These are phyloP conservation scores for Drosophila leonis DNA, from an alignment of 2,888 invertebrate species.

Conservation along the genomic window DNA sequence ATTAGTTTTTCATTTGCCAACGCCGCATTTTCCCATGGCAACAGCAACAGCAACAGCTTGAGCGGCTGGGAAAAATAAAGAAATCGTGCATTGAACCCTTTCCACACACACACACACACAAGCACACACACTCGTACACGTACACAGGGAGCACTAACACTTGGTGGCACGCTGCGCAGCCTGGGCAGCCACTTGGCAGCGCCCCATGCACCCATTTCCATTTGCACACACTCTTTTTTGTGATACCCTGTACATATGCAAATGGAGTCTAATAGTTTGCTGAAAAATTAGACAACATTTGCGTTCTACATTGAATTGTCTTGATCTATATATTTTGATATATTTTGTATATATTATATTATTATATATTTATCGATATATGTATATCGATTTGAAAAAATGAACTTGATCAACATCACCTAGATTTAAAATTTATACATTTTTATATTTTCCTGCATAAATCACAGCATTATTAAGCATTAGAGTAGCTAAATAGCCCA, in stretches of 20 bases:
- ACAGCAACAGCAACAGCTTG: constrained; percentile 19
- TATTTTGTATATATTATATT: no score
- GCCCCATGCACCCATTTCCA: constrained; percentile 64
- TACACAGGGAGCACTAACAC: constrained; percentile 2
- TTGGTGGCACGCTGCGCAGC: constrained; percentile 15
- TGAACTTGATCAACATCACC: no score
- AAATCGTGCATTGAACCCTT: constrained; percentile 81
- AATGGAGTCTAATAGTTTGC: neutral
- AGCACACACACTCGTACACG: constrained; percentile 28
- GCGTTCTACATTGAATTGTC: no score
- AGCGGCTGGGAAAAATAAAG: constrained; percentile 38
- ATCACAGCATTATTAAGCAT: no score
- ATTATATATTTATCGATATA: no score
- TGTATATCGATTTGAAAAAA: no score
- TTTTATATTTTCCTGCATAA: no score
- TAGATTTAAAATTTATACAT: no score
- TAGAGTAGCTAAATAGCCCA: no score
- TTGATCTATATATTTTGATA: no score
- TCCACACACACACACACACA: constrained; percentile 46
- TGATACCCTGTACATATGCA: constrained; percentile 1
- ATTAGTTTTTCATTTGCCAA: constrained; percentile 36
- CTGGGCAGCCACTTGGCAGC: constrained; percentile 49
- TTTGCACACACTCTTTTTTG: constrained; percentile 39
- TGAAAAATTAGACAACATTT: neutral
- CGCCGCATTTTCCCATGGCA: constrained; percentile 64